Conservation (phyloP, 2,113 vertebrate species). For the Balaeniceps rex region DNA sequence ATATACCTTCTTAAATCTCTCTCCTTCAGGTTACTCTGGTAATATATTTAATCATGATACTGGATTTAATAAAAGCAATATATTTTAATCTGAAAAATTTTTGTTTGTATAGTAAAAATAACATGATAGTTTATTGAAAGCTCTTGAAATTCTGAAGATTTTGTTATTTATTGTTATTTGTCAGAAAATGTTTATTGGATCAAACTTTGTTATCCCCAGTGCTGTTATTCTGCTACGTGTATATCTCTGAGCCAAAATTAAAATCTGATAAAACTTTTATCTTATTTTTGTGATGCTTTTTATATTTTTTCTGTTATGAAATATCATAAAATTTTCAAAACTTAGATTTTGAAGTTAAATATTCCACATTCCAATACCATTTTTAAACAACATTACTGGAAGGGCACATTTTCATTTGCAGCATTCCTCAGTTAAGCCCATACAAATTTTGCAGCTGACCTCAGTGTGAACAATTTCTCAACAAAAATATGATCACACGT, state of each 20-base stretch:
- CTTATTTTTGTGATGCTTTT: not conserved
- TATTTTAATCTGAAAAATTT: not conserved
- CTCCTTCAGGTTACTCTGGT: not conserved
- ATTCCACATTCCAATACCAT: not conserved
- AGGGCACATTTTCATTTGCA: not conserved
- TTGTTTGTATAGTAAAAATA: not conserved
- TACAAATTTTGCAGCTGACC: not conserved
- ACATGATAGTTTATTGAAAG: not conserved
- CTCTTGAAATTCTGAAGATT: not conserved
- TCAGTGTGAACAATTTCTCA: not conserved
- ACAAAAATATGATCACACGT: not conserved
- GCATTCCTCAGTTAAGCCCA: not conserved
- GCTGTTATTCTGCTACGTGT: not conserved
- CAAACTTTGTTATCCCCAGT: not conserved
- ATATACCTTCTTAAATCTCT: not conserved
- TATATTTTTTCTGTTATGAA: not conserved
- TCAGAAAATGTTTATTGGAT: not conserved
- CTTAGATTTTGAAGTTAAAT: not conserved
- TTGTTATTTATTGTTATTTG: not conserved
- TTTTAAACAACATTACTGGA: not conserved
- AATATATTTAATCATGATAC: not conserved
- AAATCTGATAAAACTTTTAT: not conserved
- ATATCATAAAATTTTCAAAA: not conserved
- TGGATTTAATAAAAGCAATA: not conserved
- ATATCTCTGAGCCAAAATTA: not conserved